A percentile compares a stretch with the other conserved stretches of the same genome.
These are phyloP conservation scores for Psilopsiagon aymara DNA, from an alignment of 2,113 vertebrate species.

Conservation along the genomic window DNA sequence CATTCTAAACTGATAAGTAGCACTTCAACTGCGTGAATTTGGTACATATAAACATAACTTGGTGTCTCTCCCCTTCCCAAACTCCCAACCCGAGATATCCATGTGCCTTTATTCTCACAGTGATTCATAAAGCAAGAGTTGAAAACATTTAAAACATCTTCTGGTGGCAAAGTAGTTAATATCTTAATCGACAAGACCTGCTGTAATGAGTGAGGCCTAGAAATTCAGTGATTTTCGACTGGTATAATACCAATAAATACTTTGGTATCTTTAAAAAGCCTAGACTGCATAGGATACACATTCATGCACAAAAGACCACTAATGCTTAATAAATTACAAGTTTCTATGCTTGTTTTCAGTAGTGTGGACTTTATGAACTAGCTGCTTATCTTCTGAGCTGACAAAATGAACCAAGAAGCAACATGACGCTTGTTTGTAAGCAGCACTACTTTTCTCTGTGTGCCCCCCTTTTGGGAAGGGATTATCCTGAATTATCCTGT, in stretches of 20 bases:
- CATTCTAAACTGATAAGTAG: not conserved
- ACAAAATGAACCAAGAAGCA: not conserved
- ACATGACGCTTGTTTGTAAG: accelerated
- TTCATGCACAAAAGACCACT: not conserved
- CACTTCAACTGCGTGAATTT: not conserved
- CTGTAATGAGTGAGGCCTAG: not conserved
- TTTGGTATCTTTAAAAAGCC: slow-evolving; percentile 33
- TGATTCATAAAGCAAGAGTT: not conserved
- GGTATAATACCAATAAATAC: not conserved
- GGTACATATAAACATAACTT: not conserved
- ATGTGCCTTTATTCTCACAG: slow-evolving; percentile 36
- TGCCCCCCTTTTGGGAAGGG: not conserved
- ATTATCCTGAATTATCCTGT: not conserved
- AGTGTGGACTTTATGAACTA: not conserved
- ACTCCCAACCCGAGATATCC: not conserved
- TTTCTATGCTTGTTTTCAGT: slow-evolving; percentile 11
- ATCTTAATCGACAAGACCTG: not conserved
- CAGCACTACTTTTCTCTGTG: not conserved
- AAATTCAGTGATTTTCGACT: not conserved
- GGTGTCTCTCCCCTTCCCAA: not conserved
- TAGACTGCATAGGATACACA: not conserved
- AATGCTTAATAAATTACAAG: not conserved
- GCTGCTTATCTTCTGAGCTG: slow-evolving; percentile 6
- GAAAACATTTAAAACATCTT: not conserved
- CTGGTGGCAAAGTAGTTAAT: not conserved